Percentiles rank a stretch among this genome's conserved stretches.
Conservation (phyloP, 2,113 vertebrate species). For the Hepsetus odoe region DNA sequence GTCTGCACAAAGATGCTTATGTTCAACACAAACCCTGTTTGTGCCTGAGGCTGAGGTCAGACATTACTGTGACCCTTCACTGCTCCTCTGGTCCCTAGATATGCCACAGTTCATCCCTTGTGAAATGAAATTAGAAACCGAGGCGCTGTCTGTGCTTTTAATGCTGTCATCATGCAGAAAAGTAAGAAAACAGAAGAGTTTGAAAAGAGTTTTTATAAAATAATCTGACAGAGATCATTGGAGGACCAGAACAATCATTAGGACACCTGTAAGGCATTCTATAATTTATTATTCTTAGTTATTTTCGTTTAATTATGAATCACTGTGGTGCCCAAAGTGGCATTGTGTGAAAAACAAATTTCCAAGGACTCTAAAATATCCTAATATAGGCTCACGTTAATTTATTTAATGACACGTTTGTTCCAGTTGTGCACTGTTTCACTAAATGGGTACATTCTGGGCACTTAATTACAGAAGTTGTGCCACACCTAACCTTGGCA, state of each 20-base stretch:
- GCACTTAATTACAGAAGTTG: constrained; percentile 42
- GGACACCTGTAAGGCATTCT: background rate
- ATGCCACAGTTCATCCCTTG: background rate
- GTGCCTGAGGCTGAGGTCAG: constrained; percentile 14
- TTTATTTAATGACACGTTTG: constrained; percentile 33
- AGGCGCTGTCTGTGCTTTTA: background rate
- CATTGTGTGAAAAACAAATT: too few species aligned
- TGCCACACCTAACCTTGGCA: constrained; percentile 35
- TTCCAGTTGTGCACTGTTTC: constrained; percentile 11
- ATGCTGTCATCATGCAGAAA: background rate
- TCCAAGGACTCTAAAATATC: background rate
- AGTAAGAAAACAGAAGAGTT: background rate
- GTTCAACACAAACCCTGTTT: constrained; percentile 11
- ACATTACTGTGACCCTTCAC: constrained; percentile 20
- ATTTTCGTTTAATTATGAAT: background rate
- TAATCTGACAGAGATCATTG: background rate
- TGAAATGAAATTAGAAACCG: background rate
- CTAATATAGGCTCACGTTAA: constrained; percentile 8
- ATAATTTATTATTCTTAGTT: background rate
- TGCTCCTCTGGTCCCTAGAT: background rate
- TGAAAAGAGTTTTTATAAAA: too few species aligned
- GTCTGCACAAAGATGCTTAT: constrained; percentile 32
- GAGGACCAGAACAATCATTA: background rate
- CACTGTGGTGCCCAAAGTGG: background rate
- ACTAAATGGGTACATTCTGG: constrained; percentile 35